Evolutionary conservation across 1,140 invertebrate genomes (phyloP).

Genomic region (Ephestia elutella): DNA sequence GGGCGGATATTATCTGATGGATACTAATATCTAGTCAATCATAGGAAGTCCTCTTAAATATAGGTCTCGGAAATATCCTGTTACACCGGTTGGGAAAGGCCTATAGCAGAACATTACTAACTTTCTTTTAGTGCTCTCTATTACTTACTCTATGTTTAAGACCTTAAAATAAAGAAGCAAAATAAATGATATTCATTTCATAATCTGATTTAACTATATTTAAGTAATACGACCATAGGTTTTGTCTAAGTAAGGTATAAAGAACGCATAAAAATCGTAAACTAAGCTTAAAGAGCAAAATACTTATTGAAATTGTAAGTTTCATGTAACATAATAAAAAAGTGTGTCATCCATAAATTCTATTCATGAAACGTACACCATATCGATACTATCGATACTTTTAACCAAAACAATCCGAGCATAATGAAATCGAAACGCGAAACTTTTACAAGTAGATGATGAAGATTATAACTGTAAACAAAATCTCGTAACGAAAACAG

Average conservation of each 20-base stretch:
- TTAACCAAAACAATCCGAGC: neutral
- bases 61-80: neutral
- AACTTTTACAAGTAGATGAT: neutral
- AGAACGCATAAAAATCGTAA: too few species aligned
- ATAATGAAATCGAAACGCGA: neutral
- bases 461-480: slow-evolving; percentile 2
- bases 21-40: neutral
- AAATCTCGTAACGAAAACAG: neutral
- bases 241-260: too few species aligned
- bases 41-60: neutral
- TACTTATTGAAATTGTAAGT: too few species aligned
- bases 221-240: too few species aligned
- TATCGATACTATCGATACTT: neutral
- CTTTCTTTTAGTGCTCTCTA: neutral
- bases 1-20: too few species aligned
- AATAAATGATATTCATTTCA: too few species aligned
- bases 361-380: neutral
- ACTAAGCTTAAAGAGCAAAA: too few species aligned
- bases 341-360: too few species aligned
- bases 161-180: too few species aligned
- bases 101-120: neutral
- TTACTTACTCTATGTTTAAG: neutral
- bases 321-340: neutral
- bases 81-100: neutral
- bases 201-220: too few species aligned